Base-by-base conservation (phyloP, 37 sponge, comb jelly and placozoan genomes). In the Cladorhizidae sp. region DNA sequence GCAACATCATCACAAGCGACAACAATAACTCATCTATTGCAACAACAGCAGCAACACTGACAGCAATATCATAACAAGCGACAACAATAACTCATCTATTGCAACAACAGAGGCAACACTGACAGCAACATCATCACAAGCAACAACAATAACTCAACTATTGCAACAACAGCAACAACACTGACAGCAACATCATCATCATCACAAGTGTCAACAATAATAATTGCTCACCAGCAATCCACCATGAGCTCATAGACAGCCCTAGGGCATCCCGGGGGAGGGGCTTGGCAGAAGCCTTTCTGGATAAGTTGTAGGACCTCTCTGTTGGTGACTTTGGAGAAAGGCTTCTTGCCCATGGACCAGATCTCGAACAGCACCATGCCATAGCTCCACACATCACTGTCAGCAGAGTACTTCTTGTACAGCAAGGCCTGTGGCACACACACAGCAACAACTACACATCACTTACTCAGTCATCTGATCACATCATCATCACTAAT, bases 321-420 rank as follows among this genome's bases (percentile, higher is more conserved):
- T 50, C 42, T 56, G 71, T 87, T 87, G 51, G 82, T 61, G 15
- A 55, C 23, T 0, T 38, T 45, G 38, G 67, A 33, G 51, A 80
- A 81, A 0, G 88, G 88, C 58, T 87, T 87, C 25, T 45, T 51
- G 17, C 77, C 88, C 31, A 87, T 39, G 6, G 81, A 80, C 88
- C 88, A 87, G 37, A 87, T 81, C 71, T 87, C 88, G 69, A 58
- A 87, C 68, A 87, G 76, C 15, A 87, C 76, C 82, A 81, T 81
- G 15, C 82, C 88, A 76, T 76, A 87, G 63, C 88, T 87, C 82
- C 82, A 87, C 40, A 87, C 88, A 81, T 87, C 88, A 81, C 82
- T 87, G 57, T 70, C 76, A 0, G 70, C 1, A 41, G 88, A 75
- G 70, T 87, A 87, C 51, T 51, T 81, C 74, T 77, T 78, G 54